A percentile compares a stretch with the other conserved stretches of the same genome.
phyloP scores from a whole-genome alignment of 2,797 vertebrate species.

The Rhabdomys pumilio region DNA sequence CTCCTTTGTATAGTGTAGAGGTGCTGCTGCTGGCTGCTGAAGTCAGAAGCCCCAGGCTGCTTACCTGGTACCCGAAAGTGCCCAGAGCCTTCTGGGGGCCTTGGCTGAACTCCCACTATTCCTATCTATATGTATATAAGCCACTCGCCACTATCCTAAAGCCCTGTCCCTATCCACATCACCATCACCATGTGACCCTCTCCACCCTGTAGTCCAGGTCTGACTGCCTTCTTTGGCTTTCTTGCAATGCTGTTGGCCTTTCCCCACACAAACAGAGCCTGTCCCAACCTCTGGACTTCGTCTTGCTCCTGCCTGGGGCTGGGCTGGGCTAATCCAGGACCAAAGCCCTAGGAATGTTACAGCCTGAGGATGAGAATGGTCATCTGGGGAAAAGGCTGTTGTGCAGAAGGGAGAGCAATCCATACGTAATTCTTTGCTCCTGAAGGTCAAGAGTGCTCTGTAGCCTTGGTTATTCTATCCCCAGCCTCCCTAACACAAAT shows the following conservation, averaged over 20 bases:
- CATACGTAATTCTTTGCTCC: constrained; percentile 3
- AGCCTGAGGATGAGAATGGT: neutral
- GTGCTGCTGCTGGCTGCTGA: neutral
- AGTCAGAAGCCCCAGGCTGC: neutral
- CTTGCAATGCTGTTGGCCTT: neutral
- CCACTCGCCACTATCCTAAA: neutral
- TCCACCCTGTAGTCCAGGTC: neutral
- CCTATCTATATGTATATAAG: neutral
- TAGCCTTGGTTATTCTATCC: neutral
- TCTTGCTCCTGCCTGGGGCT: neutral
- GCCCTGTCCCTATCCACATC: neutral
- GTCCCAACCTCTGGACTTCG: neutral
- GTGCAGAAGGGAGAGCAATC: neutral
- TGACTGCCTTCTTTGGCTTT: neutral
- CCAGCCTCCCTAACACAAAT: neutral
- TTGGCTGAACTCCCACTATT: neutral
- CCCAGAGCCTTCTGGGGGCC: neutral
- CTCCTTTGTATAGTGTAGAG: neutral
- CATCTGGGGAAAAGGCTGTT: no score
- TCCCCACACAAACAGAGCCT: neutral
- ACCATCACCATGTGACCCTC: no score
- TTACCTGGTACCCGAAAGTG: neutral
- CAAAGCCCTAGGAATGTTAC: neutral
- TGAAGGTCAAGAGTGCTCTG: neutral
- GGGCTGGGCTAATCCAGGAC: neutral